Evolutionary conservation across 2,797 vertebrate genomes (phyloP), one percentile per base, ranked within the genome.

Genomic region (Dryobates pubescens): DNA sequence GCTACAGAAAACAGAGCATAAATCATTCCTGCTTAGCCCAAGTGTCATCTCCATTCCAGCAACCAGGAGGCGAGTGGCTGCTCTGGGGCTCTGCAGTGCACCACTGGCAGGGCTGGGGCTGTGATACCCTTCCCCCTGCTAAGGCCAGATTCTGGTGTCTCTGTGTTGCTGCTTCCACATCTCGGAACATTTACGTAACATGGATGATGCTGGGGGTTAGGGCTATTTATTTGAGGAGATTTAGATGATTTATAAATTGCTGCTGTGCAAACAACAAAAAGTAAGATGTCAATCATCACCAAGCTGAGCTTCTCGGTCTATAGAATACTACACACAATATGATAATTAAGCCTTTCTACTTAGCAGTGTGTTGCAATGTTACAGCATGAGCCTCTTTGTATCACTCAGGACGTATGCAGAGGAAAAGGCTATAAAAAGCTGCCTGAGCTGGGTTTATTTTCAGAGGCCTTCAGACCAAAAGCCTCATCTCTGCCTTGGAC

Each of bases 391-490:
- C 6, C 62, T 88, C 74, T 92, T 88, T 73, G 2, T 84, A 61
- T 91, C 69, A 38, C 53, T 63, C 88, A 63, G 84, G 72, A 72
- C 2, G 3, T 0, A 34, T 1, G 10, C 65, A 61, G 71, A 86
- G 79, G 38, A 87, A 71, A 63, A 26, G n/a, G 71, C 65, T 89
- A 56, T 75, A 87, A 93, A 95, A 88, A 95, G 69, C 84, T 51
- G 58, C 64, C 32, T 65, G 81, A 81, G 81, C 83, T 57, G 61
- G 62, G 78, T 81, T 93, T 89, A 81, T 88, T 93, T 85, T 56
- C 76, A 87, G 89, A 89, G 64, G 83, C 76, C 85, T 94, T 76
- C 86, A 93, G 86, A 94, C 89, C 82, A 94, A 94, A 93, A 88
- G 76, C 82, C 74, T 91, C 16, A 6, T 92, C 73, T 87, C 68